phyloP scores from a whole-genome alignment of 1,140 invertebrate species.

The Himalopsyche phryganea region DNA sequence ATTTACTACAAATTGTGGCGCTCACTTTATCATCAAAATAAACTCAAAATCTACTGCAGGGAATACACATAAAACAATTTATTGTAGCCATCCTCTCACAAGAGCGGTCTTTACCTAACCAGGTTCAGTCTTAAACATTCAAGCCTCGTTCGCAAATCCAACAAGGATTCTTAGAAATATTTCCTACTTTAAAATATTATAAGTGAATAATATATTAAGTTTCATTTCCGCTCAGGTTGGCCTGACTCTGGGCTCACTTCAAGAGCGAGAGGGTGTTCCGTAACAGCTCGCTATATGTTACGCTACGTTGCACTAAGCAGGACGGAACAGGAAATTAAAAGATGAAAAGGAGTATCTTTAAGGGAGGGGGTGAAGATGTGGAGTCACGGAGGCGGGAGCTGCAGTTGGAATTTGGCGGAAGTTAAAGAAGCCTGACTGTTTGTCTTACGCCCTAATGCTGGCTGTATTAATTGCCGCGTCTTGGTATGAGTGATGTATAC shows the following conservation, averaged over 20 bases:
- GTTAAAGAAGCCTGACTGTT: conserved; percentile 20
- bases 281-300: conserved; percentile 23
- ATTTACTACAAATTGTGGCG: neutral
- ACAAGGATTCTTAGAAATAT: conserved; percentile 23
- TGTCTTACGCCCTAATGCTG: conserved; percentile 26
- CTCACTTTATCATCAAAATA: neutral
- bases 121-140: conserved; percentile 12
- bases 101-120: no score
- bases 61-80: neutral
- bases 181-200: conserved; percentile 30
- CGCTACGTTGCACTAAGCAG: conserved; percentile 32
- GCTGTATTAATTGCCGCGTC: conserved; percentile 27
- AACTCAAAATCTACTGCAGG: neutral
- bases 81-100: neutral
- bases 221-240: conserved; percentile 23
- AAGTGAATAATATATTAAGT: conserved; percentile 33
- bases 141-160: conserved; percentile 2
- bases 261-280: conserved; percentile 4
- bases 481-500: no score
- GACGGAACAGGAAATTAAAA: conserved; percentile 35
- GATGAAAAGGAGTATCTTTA: conserved; percentile 30
- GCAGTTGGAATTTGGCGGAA: conserved; percentile 19
- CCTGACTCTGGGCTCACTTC: neutral
- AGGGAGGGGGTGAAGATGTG: conserved; percentile 3
- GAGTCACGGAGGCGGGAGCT: conserved; percentile 1